phyloP scores from a whole-genome alignment of 64 coral and sea anemone species.

The Montipora capricornis region DNA sequence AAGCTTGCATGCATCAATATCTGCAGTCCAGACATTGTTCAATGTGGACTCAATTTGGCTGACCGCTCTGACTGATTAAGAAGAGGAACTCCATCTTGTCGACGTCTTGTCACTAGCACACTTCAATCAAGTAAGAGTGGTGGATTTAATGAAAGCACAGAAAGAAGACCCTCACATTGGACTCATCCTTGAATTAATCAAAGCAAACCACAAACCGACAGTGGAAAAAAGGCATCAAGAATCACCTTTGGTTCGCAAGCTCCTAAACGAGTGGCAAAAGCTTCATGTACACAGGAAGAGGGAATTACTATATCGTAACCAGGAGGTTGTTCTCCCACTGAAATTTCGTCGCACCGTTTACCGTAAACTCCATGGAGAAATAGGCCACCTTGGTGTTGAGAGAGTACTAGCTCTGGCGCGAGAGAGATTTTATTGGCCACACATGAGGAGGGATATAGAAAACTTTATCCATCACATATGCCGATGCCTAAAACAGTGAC shows the following conservation, averaged over 20 bases:
- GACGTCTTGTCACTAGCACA: no score
- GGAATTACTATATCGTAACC: constrained; percentile 61
- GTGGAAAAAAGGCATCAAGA: background rate
- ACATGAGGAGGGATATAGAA: background rate
- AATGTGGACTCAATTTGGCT: no score
- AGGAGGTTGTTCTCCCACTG: constrained; percentile 50
- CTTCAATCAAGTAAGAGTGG: background rate
- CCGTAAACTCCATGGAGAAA: constrained; percentile 33
- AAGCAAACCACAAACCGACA: constrained; percentile 20
- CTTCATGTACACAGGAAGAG: constrained; percentile 61
- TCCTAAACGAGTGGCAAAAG: constrained; percentile 69
- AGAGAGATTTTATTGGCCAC: no score
- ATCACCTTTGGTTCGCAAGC: constrained; percentile 48
- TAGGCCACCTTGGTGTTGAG: background rate
- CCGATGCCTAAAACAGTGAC: background rate
- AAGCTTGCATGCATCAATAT: no score
- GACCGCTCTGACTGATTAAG: no score
- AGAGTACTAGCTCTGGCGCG: no score
- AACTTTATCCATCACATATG: constrained; percentile 57
- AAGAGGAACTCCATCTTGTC: no score
- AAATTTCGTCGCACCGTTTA: background rate
- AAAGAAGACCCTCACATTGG: constrained; percentile 4
- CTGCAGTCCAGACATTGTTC: no score
- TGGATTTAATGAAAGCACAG: background rate
- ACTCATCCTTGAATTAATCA: background rate